These are phyloP conservation scores for Drosophila littoralis DNA, from an alignment of 1,140 invertebrate species.

Conservation along the genomic window DNA sequence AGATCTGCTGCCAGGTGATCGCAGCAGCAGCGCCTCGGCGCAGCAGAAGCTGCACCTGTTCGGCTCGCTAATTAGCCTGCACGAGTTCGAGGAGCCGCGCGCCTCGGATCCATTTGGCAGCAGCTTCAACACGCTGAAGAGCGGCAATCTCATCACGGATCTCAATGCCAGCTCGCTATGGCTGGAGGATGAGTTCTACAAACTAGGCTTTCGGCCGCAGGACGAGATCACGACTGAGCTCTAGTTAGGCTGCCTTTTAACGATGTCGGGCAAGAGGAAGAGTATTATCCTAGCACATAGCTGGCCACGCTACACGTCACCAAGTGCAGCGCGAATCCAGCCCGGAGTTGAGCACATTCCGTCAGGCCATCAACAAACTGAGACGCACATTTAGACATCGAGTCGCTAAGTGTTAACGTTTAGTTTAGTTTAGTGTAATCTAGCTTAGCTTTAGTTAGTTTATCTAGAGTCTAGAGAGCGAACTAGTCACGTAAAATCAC, in stretches of 20 bases:
- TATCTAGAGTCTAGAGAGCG: constrained; percentile 60
- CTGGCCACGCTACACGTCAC: constrained; percentile 55
- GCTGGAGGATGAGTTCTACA: constrained; percentile 89
- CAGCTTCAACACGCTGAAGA: constrained; percentile 86
- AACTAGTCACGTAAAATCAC: constrained; percentile 81
- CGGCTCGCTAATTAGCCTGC: constrained; percentile 85
- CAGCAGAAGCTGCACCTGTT: constrained; percentile 80
- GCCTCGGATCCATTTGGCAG: constrained; percentile 85
- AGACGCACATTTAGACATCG: constrained; percentile 63
- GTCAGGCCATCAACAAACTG: constrained; percentile 63
- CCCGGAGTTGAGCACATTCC: constrained; percentile 63
- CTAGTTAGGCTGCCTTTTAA: constrained; percentile 70
- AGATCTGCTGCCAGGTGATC: constrained; percentile 66
- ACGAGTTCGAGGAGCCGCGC: constrained; percentile 83
- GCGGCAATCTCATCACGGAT: constrained; percentile 85
- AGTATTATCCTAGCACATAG: constrained; percentile 58
- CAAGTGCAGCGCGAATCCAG: constrained; percentile 50
- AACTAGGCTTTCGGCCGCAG: constrained; percentile 89
- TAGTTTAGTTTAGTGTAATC: constrained; percentile 65
- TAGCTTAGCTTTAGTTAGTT: constrained; percentile 27
- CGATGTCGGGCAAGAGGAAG: constrained; percentile 4
- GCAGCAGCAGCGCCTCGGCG: constrained; percentile 66
- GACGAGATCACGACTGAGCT: constrained; percentile 91
- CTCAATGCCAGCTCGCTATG: constrained; percentile 87
- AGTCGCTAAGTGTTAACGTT: constrained; percentile 72